Evolutionary conservation across 1,140 invertebrate species (phyloP), one percentile per base, ranked within the genome.

Genomic region (Drosophila lowei): DNA sequence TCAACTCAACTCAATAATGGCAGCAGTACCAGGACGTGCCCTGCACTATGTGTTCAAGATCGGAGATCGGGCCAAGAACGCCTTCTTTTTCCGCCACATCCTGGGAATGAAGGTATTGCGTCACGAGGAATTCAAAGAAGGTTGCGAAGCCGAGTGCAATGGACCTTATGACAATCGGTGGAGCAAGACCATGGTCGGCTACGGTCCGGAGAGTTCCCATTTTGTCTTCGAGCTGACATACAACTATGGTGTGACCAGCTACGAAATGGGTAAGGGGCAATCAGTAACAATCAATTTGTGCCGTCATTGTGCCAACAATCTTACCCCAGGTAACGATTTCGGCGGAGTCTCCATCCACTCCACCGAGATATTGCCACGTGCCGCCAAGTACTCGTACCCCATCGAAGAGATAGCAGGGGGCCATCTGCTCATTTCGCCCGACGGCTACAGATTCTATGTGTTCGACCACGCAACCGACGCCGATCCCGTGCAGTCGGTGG

Each of bases 131-230:
- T 99, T 99, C 92, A 94, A 95, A 68, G 96, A 99, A 91, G 98
- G 98, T 6, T 99, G 98, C 92, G 96, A 98, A 89, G 98, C 98
- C 38, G 93, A 96, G 48, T 99, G 98, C 86, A 99, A 99, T 94
- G 98, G 98, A 44, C 98, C 98, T 15, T 99, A 99, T 93, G 97
- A 97, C 90, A 98, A 98, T 76, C 95, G 97, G 75, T 99, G 99
- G 99, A 99, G 97, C 88, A 99, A 99, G 93, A 99, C 99, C 0
- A 99, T 99, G 98, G 94, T 99, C 49, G 99, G 98, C 9, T 99
- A 99, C 93, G 98, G 98, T 1, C 94, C 96, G 6, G 99, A 99
- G 92, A 96, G 98, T 81, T 93, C 94, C 53, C 96, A 99, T 92
- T 99, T 99, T 94, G 98, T 99, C 4, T 93, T 99, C 34, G 99